These are phyloP conservation scores for Ceyx erithaca DNA, from an alignment of 2,797 vertebrate species.

Conservation along the genomic window DNA sequence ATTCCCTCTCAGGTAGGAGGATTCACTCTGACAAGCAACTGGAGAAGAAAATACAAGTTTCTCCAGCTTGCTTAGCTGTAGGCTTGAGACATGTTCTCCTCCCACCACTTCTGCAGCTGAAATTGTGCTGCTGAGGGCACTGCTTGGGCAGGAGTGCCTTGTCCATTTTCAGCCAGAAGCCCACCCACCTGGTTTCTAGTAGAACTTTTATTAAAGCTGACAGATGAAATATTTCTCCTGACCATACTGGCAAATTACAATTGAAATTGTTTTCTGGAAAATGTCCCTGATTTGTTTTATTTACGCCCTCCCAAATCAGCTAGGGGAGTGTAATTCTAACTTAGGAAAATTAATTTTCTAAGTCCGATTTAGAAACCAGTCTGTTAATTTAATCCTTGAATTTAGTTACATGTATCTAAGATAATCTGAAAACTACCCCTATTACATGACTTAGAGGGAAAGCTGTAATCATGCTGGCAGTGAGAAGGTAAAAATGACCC, in stretches of 20 bases:
- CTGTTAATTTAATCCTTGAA: neutral
- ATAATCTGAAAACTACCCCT: neutral
- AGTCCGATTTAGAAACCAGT: neutral
- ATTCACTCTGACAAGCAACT: neutral
- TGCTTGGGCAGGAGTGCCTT: neutral
- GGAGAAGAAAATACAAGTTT: neutral
- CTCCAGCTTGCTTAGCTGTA: neutral
- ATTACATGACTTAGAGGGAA: neutral
- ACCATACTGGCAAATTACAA: neutral
- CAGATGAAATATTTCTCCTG: neutral
- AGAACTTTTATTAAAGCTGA: neutral
- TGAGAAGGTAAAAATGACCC: neutral
- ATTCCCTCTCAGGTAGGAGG: neutral
- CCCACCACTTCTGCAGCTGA: neutral
- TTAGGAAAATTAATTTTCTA: neutral
- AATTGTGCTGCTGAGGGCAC: rapidly evolving
- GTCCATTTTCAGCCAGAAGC: neutral
- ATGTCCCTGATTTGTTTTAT: neutral
- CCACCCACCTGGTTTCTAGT: neutral
- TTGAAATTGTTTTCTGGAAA: neutral
- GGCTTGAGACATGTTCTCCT: neutral
- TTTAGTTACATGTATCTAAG: neutral
- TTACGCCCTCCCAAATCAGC: neutral
- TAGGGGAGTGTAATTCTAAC: neutral
- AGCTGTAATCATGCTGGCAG: neutral